Conservation (phyloP, 2,113 vertebrate genomes). For the Chlamydotis undulata region DNA sequence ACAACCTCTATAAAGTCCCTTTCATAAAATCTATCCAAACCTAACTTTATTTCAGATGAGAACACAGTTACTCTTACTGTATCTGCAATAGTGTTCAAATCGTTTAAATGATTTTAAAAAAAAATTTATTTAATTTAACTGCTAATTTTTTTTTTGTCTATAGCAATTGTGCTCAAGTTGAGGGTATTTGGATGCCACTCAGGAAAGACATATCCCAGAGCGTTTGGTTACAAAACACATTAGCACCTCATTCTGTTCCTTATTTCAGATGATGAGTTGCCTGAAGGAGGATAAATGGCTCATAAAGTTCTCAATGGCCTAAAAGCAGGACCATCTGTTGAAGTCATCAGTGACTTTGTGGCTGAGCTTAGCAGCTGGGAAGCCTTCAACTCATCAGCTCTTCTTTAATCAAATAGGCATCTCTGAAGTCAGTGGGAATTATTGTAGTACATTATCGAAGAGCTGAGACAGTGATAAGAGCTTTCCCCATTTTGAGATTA, state of each 20-base stretch:
- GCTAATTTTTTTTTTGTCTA: neutral
- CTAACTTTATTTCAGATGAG: neutral
- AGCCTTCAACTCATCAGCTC: slow-evolving; percentile 15
- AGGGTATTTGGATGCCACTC: neutral
- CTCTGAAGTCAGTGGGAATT: slow-evolving; percentile 15
- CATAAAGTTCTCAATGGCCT: slow-evolving; percentile 50
- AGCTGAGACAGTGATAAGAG: neutral
- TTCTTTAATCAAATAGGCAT: slow-evolving; percentile 27
- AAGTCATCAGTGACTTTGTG: slow-evolving; percentile 25
- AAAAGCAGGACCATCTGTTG: slow-evolving; percentile 46
- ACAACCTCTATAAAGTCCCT: neutral
- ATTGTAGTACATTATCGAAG: neutral
- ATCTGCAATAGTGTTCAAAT: neutral
- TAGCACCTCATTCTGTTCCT: slow-evolving; percentile 39
- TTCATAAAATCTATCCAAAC: neutral
- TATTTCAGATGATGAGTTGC: slow-evolving; percentile 23
- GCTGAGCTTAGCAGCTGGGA: neutral
- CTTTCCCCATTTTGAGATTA: neutral
- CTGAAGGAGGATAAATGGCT: slow-evolving; percentile 47
- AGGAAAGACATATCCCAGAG: neutral
- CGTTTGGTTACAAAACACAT: slow-evolving; percentile 17
- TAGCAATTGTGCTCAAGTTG: neutral
- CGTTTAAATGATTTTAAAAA: neutral
- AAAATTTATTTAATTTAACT: neutral
- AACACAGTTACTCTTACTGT: neutral